phyloP scores from a whole-genome alignment of 1,140 invertebrate species.

The Halotydeus destructor region DNA sequence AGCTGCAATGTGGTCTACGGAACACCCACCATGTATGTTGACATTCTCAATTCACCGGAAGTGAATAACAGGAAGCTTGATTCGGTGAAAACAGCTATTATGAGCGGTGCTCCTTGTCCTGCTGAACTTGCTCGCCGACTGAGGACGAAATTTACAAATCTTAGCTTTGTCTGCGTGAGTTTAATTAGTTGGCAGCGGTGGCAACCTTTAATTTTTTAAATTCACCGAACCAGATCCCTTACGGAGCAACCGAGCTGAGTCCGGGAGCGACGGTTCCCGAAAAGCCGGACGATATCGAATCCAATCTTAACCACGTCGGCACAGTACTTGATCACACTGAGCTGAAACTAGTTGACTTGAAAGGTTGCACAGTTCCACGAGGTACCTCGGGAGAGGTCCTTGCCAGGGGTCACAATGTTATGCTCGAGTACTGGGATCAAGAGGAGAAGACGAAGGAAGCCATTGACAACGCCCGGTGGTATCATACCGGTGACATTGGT shows the following conservation, averaged over 20 bases:
- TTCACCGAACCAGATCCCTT: no score
- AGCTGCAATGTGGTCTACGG: slow-evolving; percentile 61
- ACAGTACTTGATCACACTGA: slow-evolving; percentile 53
- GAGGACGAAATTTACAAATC: slow-evolving; percentile 17
- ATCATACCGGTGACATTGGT: slow-evolving; percentile 4
- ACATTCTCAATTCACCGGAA: slow-evolving; percentile 36
- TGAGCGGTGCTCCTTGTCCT: slow-evolving; percentile 51
- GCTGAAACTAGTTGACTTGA: slow-evolving; percentile 50
- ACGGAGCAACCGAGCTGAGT: slow-evolving; percentile 69
- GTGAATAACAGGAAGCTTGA: slow-evolving; percentile 15
- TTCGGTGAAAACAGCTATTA: slow-evolving; percentile 23
- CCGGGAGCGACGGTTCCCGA: slow-evolving; percentile 43
- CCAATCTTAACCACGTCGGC: slow-evolving; percentile 52
- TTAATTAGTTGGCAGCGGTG: no score
- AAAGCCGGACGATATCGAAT: slow-evolving; percentile 38
- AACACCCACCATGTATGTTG: slow-evolving; percentile 91
- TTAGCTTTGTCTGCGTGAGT: no score
- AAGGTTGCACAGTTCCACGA: slow-evolving; percentile 35
- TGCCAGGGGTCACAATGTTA: slow-evolving; percentile 51
- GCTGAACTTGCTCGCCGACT: slow-evolving; percentile 44
- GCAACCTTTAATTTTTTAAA: no score
- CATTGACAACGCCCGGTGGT: slow-evolving; percentile 30
- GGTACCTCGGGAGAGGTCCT: slow-evolving; percentile 58
- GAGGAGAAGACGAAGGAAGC: slow-evolving; percentile 50
- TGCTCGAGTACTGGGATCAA: slow-evolving; percentile 68